phyloP scores from a whole-genome alignment of 2,113 vertebrate species.

The Craseonycteris thonglongyai region DNA sequence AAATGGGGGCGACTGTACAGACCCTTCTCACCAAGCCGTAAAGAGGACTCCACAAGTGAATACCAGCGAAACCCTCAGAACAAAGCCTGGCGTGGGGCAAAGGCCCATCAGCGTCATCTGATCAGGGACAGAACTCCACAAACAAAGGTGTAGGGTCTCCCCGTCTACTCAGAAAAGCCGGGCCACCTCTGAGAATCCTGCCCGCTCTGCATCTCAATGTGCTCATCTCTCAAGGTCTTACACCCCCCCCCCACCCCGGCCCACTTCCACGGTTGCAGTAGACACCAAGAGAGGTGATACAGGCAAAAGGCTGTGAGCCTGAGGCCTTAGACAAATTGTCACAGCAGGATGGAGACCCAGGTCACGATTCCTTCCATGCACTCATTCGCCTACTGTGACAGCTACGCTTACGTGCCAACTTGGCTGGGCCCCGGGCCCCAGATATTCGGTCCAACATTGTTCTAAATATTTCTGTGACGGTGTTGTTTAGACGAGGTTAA shows the following conservation, averaged over 20 bases:
- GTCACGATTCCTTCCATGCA: neutral
- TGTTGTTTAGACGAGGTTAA: neutral
- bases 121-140: neutral
- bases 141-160: neutral
- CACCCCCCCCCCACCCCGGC: rapidly evolving
- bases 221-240: neutral
- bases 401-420: neutral
- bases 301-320: neutral
- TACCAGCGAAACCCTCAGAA: neutral
- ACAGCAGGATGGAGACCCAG: rapidly evolving
- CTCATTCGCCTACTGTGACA: neutral
- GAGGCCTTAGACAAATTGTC: neutral
- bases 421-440: neutral
- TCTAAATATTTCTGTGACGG: neutral
- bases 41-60: neutral
- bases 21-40: neutral
- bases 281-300: neutral
- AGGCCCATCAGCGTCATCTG: neutral
- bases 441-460: neutral
- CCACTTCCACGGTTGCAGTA: neutral
- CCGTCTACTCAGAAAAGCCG: neutral
- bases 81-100: neutral
- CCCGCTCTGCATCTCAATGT: neutral
- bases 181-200: neutral
- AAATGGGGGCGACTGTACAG: neutral